A percentile compares a stretch with the other conserved stretches of the same genome.
Evolutionary conservation across 2,797 vertebrate species (phyloP).

Genomic region (Alcedo quadribrachys): DNA sequence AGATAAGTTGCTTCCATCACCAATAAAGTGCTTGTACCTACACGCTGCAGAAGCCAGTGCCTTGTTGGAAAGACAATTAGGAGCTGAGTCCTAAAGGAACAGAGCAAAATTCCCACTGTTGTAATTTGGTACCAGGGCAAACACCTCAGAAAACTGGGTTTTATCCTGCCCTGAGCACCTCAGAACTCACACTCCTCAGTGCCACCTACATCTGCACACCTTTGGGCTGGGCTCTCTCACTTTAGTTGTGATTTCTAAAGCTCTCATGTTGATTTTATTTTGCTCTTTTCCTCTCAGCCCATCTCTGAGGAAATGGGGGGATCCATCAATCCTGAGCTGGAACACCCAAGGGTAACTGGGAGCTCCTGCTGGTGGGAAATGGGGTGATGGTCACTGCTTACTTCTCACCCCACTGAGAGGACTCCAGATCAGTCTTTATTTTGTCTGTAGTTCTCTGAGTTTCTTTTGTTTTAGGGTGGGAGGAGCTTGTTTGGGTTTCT

Average conservation of each 20-base stretch:
- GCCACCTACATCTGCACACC: neutral
- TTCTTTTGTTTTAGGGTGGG: neutral
- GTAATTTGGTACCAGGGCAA: neutral
- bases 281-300: neutral
- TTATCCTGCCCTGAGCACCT: neutral
- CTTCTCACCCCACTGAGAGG: neutral
- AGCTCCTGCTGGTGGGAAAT: neutral
- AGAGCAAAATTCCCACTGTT: neutral
- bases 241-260: neutral
- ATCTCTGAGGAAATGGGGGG: neutral
- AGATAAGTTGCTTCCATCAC: neutral
- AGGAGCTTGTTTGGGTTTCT: neutral
- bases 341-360: neutral
- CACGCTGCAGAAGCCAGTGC: neutral
- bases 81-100: neutral
- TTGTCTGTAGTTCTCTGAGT: neutral
- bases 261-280: neutral
- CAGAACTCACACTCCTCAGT: neutral
- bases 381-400: neutral
- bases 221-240: neutral
- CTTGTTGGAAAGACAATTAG: conserved; percentile 10
- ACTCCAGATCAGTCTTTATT: neutral
- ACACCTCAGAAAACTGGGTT: neutral
- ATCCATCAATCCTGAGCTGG: neutral
- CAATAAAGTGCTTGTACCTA: neutral